phyloP scores from a whole-genome alignment of 2,888 invertebrate genomes.

The Pemphredon lugubris region DNA sequence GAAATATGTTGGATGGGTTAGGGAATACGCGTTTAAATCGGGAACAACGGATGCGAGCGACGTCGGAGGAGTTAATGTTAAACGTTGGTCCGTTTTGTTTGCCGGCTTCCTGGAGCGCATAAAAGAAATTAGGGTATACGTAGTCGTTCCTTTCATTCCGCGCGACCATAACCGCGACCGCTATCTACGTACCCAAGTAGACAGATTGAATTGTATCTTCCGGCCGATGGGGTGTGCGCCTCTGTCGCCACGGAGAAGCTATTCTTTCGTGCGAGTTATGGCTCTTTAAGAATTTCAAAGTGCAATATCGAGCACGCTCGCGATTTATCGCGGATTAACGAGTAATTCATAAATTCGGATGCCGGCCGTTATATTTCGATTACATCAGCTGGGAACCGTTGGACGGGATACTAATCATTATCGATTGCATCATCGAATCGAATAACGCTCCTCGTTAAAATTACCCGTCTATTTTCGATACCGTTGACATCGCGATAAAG shows the following conservation, averaged over 20 bases:
- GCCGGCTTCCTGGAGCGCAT: conserved; percentile 28
- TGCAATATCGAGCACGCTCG: conserved; percentile 1
- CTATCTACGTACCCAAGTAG: no score
- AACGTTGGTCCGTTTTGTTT: conserved; percentile 41
- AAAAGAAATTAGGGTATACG: conserved; percentile 31
- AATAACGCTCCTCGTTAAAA: no score
- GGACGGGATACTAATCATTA: conserved; percentile 27
- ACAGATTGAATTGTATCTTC: conserved; percentile 44
- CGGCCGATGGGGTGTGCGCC: background rate
- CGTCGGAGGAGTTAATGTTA: conserved; percentile 38
- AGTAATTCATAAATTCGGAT: conserved; percentile 41
- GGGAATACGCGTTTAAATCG: conserved; percentile 48
- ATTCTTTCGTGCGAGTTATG: conserved; percentile 28
- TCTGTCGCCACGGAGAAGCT: background rate
- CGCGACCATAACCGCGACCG: conserved; percentile 10
- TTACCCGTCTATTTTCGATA: no score
- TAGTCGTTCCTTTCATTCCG: conserved; percentile 28
- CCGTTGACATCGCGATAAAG: no score
- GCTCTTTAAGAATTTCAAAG: conserved; percentile 22
- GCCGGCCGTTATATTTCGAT: conserved; percentile 19
- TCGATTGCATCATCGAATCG: conserved; percentile 33
- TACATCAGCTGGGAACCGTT: conserved; percentile 17
- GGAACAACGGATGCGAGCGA: conserved; percentile 49
- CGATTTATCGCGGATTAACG: conserved; percentile 44
- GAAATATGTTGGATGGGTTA: conserved; percentile 28